Conservation (phyloP, 2,888 invertebrate genomes). For the Cheiracanthium punctorium region DNA sequence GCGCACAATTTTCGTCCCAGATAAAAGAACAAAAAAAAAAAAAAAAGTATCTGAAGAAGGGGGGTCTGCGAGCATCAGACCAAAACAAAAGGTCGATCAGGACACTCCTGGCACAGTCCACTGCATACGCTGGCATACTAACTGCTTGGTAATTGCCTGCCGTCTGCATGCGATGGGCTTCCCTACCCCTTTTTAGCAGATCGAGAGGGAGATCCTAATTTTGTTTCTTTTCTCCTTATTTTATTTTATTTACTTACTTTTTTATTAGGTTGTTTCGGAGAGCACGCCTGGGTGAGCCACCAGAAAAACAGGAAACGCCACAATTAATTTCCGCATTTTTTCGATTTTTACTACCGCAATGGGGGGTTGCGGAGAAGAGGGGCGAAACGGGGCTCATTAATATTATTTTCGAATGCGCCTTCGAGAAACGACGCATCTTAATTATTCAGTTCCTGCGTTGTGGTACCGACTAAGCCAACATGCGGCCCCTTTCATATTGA, state of each 20-base stretch:
- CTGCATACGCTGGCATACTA: slow-evolving; percentile 47
- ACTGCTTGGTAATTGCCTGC: slow-evolving; percentile 48
- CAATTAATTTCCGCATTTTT: slow-evolving; percentile 65
- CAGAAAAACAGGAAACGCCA: slow-evolving; percentile 59
- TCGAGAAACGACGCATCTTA: too few relatives aligned
- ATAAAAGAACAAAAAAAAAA: neutral
- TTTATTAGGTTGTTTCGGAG: neutral
- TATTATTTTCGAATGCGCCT: too few relatives aligned
- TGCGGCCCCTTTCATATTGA: too few relatives aligned
- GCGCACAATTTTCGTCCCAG: neutral
- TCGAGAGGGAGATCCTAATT: neutral
- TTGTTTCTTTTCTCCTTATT: neutral
- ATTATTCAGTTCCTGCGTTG: too few relatives aligned
- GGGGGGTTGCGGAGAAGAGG: too few relatives aligned
- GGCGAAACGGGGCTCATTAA: too few relatives aligned
- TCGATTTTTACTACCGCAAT: slow-evolving; percentile 12
- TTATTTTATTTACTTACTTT: neutral
- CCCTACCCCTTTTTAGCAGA: slow-evolving; percentile 14
- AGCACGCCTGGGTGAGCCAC: slow-evolving; percentile 46
- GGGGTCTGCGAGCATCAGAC: slow-evolving; percentile 10
- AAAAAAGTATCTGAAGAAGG: neutral
- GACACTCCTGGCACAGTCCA: slow-evolving; percentile 33
- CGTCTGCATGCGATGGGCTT: neutral
- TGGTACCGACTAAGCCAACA: too few relatives aligned
- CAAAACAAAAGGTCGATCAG: slow-evolving; percentile 42